A percentile compares a stretch with the other conserved stretches of the same genome.
phyloP scores from a whole-genome alignment of 2,888 invertebrate genomes.

The Brachypterus glaber region DNA sequence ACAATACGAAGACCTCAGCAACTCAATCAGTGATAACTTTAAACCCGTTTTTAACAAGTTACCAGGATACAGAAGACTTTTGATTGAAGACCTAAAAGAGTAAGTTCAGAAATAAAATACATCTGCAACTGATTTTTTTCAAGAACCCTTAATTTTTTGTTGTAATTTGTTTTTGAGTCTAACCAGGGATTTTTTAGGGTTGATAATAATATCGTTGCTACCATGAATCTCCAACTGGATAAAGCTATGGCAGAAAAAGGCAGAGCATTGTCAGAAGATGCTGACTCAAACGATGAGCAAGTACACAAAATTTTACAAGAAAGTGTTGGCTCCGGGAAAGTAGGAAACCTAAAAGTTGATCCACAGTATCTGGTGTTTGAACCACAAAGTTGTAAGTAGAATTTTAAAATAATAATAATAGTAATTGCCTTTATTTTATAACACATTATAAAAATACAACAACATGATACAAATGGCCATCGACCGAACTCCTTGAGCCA shows the following conservation, averaged over 20 bases:
- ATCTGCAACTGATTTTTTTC: too few relatives aligned
- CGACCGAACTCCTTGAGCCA: too few relatives aligned
- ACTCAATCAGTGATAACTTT: conserved; percentile 55
- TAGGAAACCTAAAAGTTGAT: conserved; percentile 73
- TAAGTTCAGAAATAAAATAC: too few relatives aligned
- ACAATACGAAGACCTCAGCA: conserved; percentile 63
- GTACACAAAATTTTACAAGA: conserved; percentile 55
- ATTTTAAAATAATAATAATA: too few relatives aligned
- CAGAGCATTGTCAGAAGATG: conserved; percentile 38
- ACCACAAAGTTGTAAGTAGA: conserved; percentile 57
- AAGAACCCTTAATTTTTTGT: too few relatives aligned
- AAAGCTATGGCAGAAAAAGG: conserved; percentile 55
- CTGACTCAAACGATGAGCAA: conserved; percentile 31
- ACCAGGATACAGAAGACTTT: conserved; percentile 63
- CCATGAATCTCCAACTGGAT: conserved; percentile 66
- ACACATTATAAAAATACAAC: too few relatives aligned
- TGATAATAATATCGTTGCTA: conserved; percentile 62
- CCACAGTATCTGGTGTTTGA: conserved; percentile 69
- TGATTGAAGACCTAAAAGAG: conserved; percentile 63
- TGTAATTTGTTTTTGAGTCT: neutral
- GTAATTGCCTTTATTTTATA: too few relatives aligned
- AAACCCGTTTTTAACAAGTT: conserved; percentile 51
- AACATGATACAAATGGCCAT: too few relatives aligned
- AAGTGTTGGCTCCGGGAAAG: conserved; percentile 60
- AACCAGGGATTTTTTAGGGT: conserved; percentile 41